Evolutionary conservation across 2,888 invertebrate species (phyloP).

Genomic region (Acronicta leporina): DNA sequence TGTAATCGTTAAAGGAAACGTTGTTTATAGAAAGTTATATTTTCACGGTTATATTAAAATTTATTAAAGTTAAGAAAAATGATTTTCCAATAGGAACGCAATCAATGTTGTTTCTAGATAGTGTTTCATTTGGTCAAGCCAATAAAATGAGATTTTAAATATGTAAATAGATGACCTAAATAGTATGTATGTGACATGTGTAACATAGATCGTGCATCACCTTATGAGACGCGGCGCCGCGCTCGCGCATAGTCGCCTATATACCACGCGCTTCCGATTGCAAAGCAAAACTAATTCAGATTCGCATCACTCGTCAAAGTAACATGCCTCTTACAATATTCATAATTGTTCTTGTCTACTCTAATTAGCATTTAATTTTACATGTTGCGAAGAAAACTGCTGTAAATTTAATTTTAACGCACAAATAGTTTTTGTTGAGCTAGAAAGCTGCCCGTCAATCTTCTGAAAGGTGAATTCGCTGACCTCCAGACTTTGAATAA

Average conservation of each 20-base stretch:
- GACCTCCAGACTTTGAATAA: slow-evolving; percentile 3
- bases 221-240: slow-evolving; percentile 3
- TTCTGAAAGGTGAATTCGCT: slow-evolving; percentile 9
- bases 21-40: slow-evolving; percentile 9
- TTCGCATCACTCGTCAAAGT: slow-evolving; percentile 28
- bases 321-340: neutral
- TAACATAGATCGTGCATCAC: slow-evolving; percentile 25
- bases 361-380: too few relatives aligned
- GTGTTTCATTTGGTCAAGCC: neutral
- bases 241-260: slow-evolving; percentile 25
- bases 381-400: neutral
- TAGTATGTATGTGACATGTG: slow-evolving; percentile 1
- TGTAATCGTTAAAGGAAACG: slow-evolving; percentile 15
- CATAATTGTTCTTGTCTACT: neutral
- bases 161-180: too few relatives aligned
- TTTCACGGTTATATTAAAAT: neutral
- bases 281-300: slow-evolving; percentile 32
- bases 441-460: neutral
- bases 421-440: neutral
- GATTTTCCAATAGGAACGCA: too few relatives aligned
- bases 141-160: neutral
- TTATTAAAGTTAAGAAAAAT: too few relatives aligned
- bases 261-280: slow-evolving; percentile 34
- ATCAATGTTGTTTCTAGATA: too few relatives aligned
- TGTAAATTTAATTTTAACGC: neutral